Evolutionary conservation across 2,888 invertebrate species (phyloP).

Genomic region (Drosophila bunnanda): DNA sequence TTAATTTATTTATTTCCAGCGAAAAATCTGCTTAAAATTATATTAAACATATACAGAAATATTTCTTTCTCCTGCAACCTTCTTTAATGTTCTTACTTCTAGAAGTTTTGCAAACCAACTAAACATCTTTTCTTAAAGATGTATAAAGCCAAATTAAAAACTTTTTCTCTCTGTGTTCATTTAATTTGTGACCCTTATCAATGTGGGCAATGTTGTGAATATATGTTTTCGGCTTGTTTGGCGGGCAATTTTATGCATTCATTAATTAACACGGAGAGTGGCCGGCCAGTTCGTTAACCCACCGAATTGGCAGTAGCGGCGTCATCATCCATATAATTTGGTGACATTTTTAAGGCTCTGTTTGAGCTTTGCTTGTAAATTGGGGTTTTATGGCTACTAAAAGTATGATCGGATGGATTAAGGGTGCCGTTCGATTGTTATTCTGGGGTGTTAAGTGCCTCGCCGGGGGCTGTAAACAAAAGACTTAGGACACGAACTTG

Average conservation of each 20-base stretch:
- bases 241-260: conserved; percentile 64
- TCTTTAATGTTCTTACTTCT: background rate
- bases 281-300: conserved; percentile 70
- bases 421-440: conserved; percentile 51
- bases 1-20: background rate
- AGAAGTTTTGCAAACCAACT: background rate
- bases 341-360: conserved; percentile 42
- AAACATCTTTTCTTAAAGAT: too few species aligned
- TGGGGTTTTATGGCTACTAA: conserved; percentile 56
- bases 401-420: conserved; percentile 38
- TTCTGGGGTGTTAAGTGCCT: conserved; percentile 58
- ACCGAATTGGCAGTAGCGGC: conserved; percentile 16
- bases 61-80: background rate
- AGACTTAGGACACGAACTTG: conserved; percentile 78
- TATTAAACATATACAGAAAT: too few species aligned
- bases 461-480: conserved; percentile 60
- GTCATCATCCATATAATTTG: conserved; percentile 35
- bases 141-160: accelerated
- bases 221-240: conserved; percentile 63
- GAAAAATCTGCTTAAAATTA: too few species aligned
- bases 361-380: conserved; percentile 52
- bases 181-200: conserved; percentile 74
- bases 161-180: conserved; percentile 21
- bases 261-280: conserved; percentile 56
- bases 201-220: conserved; percentile 62